Conservation (phyloP, 2,113 vertebrate species). For the Nannospalax galili region DNA sequence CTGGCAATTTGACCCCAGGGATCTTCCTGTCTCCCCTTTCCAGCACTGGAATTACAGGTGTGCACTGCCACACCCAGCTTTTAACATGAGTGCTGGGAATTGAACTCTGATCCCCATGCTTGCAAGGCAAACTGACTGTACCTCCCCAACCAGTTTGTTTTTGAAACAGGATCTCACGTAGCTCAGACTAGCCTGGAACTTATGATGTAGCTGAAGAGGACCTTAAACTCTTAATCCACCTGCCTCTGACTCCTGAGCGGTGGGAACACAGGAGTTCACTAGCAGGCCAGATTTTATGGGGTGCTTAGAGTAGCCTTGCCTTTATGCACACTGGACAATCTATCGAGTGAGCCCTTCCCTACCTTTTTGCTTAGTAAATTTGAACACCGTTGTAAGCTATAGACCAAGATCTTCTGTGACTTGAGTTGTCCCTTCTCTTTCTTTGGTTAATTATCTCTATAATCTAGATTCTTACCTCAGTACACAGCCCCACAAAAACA, state of each 20-base stretch:
- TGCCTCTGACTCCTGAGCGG: neutral
- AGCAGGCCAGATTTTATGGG: neutral
- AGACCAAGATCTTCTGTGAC: neutral
- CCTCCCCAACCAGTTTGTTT: neutral
- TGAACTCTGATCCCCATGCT: neutral
- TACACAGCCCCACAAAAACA: neutral
- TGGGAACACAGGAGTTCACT: neutral
- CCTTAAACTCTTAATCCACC: neutral
- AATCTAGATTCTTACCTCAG: neutral
- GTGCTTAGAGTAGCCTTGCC: neutral
- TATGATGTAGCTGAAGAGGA: neutral
- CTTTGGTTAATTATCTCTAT: neutral
- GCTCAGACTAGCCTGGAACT: neutral
- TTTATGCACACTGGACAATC: neutral
- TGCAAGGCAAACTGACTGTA: neutral
- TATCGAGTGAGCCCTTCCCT: neutral
- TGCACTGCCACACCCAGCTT: neutral
- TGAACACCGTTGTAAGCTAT: neutral
- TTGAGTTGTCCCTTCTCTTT: neutral
- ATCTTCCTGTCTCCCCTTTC: neutral
- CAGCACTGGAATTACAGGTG: neutral
- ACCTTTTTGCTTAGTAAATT: neutral
- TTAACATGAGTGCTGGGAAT: neutral
- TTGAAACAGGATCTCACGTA: neutral
- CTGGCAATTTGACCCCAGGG: neutral